These are phyloP conservation scores for Sylvilagus floridanus DNA, from an alignment of 2,797 vertebrate species.

Conservation along the genomic window DNA sequence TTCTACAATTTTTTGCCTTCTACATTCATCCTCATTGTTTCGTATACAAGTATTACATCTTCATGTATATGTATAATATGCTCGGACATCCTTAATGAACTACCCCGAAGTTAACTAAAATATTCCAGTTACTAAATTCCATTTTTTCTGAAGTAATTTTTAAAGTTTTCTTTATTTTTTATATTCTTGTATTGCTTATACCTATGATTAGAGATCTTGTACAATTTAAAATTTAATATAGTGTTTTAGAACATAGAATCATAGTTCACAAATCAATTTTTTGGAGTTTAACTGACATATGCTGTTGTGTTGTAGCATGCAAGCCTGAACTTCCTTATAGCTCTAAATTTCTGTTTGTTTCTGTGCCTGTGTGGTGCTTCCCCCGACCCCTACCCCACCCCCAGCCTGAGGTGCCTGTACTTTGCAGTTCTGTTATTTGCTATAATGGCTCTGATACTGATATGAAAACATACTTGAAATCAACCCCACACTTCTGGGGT, in stretches of 20 bases:
- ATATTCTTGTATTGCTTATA: not conserved
- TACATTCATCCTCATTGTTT: not conserved
- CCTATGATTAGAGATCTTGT: not conserved
- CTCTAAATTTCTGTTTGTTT: not conserved
- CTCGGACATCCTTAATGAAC: not conserved
- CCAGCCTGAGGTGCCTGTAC: not conserved
- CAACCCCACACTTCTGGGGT: not conserved
- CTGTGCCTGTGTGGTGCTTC: not conserved
- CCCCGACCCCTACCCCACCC: not conserved
- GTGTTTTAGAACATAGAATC: slow-evolving; percentile 34
- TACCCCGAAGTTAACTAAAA: slow-evolving; percentile 12
- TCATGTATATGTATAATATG: not conserved
- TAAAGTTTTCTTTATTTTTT: not conserved
- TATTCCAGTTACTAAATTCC: not conserved
- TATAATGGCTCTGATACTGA: not conserved
- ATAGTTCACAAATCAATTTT: not conserved
- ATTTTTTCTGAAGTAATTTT: not conserved
- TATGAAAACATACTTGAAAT: not conserved
- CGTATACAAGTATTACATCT: not conserved
- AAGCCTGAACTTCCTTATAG: not conserved
- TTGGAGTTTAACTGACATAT: not conserved
- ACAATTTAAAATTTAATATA: not conserved
- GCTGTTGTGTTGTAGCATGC: not conserved
- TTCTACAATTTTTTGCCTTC: not conserved
- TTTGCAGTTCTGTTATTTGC: not conserved